These are phyloP conservation scores for Tenthredo mesomela DNA, from an alignment of 2,888 invertebrate genomes.

Conservation along the genomic window DNA sequence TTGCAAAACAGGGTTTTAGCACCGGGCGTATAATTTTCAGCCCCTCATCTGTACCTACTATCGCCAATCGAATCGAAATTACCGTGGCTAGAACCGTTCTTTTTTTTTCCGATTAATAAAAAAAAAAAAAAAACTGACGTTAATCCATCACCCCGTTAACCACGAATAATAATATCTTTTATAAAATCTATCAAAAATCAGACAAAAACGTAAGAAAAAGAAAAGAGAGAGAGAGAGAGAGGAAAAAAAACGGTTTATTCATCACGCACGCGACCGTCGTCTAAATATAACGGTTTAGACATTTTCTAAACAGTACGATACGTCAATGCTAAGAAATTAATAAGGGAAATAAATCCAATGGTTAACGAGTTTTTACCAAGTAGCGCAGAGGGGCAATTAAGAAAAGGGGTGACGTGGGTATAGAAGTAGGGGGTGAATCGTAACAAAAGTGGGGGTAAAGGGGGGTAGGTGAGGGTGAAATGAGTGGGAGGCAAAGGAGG, in stretches of 20 bases:
- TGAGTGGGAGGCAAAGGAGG: constrained; percentile 59
- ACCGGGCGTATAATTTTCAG: neutral
- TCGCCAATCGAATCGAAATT: neutral
- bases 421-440: constrained; percentile 58
- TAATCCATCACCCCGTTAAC: neutral
- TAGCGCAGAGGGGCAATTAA: constrained; percentile 68
- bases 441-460: constrained; percentile 24
- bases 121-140: neutral
- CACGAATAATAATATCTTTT: neutral
- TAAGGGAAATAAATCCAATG: constrained; percentile 72
- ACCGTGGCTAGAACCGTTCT: neutral
- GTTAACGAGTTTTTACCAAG: constrained; percentile 75
- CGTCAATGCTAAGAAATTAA: constrained; percentile 45
- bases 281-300: constrained; percentile 42
- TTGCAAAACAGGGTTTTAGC: constrained; percentile 41
- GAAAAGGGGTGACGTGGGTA: constrained; percentile 60
- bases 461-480: constrained; percentile 18
- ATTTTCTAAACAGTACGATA: constrained; percentile 39
- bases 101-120: neutral
- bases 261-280: constrained; percentile 29
- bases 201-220: neutral
- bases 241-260: neutral
- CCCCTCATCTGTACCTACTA: neutral
- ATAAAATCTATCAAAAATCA: neutral
- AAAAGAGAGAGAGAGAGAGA: neutral